These are phyloP conservation scores for Smutsia gigantea DNA, from an alignment of 2,797 vertebrate genomes.

Conservation along the genomic window DNA sequence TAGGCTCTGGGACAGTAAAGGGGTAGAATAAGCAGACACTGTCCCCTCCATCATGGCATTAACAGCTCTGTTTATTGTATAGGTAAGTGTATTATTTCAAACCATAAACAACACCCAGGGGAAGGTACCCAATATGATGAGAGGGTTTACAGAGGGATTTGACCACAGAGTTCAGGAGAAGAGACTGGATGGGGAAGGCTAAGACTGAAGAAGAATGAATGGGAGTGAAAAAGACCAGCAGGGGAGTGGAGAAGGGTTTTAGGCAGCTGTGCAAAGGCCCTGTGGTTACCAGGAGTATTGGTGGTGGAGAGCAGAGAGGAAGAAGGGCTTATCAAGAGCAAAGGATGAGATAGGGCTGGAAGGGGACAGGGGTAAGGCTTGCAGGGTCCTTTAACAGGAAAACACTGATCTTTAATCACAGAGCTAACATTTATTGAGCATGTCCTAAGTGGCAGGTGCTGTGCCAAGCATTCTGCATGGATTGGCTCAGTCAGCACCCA, in stretches of 20 bases:
- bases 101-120: background rate
- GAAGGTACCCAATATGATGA: background rate
- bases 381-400: background rate
- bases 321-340: background rate
- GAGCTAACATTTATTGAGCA: background rate
- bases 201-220: background rate
- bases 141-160: background rate
- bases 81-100: background rate
- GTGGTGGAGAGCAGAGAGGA: background rate
- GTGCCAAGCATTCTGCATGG: too few species aligned
- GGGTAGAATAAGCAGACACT: background rate
- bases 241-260: too few species aligned
- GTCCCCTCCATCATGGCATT: background rate
- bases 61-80: background rate
- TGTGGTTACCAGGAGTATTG: background rate
- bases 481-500: rapidly evolving
- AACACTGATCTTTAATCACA: background rate
- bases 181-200: background rate
- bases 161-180: background rate
- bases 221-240: background rate
- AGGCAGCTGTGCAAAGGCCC: background rate
- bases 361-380: background rate
- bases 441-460: background rate
- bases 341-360: background rate
- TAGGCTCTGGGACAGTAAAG: background rate